These are phyloP conservation scores for Branchipolynoe longqiensis DNA, from an alignment of 2,888 invertebrate genomes.

Conservation along the genomic window DNA sequence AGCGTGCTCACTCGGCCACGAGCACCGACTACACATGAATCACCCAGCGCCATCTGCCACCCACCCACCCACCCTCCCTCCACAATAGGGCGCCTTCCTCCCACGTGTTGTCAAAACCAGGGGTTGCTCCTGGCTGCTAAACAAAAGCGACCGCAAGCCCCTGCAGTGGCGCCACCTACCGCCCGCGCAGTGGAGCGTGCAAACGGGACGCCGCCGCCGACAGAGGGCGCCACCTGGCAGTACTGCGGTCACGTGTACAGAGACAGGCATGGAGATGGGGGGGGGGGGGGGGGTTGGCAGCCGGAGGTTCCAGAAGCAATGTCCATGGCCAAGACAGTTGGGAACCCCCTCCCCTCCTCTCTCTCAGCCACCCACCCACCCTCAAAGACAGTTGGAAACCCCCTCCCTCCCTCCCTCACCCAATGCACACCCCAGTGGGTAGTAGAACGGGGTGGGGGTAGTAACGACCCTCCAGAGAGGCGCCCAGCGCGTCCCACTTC, in stretches of 20 bases:
- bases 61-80: conserved; percentile 21
- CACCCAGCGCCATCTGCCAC: conserved; percentile 35
- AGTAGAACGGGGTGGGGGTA: too few relatives aligned
- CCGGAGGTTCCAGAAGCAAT: too few relatives aligned
- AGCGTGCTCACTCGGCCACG: conserved; percentile 36
- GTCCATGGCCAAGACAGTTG: too few relatives aligned
- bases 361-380: too few relatives aligned
- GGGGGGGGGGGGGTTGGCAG: too few relatives aligned
- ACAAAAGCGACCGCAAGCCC: background rate
- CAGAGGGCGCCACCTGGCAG: conserved; percentile 2
- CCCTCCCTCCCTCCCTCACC: too few relatives aligned
- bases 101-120: conserved; percentile 15
- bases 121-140: conserved; percentile 2
- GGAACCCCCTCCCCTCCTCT: too few relatives aligned
- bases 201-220: too few relatives aligned
- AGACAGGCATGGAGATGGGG: too few relatives aligned
- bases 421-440: too few relatives aligned
- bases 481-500: background rate
- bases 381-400: too few relatives aligned
- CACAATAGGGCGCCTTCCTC: background rate
- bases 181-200: background rate
- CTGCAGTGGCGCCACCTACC: background rate
- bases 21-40: conserved; percentile 36
- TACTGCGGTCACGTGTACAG: conserved; percentile 15
- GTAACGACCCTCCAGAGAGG: conserved; percentile 31